These are phyloP conservation scores for Collichthys lucidus DNA, from an alignment of 2,113 vertebrate genomes.

Conservation along the genomic window DNA sequence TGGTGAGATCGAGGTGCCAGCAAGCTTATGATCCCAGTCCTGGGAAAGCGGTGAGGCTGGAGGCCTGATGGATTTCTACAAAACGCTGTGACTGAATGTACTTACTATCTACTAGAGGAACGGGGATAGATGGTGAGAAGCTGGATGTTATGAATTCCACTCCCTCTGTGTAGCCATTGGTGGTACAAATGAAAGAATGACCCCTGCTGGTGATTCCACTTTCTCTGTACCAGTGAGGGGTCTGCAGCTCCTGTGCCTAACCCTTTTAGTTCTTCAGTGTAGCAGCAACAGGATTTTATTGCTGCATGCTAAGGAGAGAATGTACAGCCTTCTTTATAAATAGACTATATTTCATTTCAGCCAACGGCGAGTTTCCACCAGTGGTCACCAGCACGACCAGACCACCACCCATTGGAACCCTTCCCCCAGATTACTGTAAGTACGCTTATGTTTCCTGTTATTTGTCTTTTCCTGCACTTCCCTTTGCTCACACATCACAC, in stretches of 20 bases:
- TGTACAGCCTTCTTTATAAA: conserved; percentile 18
- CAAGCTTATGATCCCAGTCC: conserved; percentile 59
- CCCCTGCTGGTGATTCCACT: conserved; percentile 67
- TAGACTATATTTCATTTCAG: conserved; percentile 71
- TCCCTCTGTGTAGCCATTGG: conserved; percentile 17
- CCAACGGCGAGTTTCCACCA: conserved; percentile 85
- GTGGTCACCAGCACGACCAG: conserved; percentile 62
- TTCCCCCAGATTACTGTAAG: conserved; percentile 74
- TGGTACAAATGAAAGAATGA: conserved; percentile 69
- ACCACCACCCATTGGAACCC: conserved; percentile 47
- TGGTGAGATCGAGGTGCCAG: conserved; percentile 60
- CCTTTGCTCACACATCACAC: neutral
- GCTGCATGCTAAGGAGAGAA: conserved; percentile 4
- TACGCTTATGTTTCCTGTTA: conserved; percentile 20
- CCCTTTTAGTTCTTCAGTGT: conserved; percentile 6
- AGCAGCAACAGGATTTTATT: conserved; percentile 12
- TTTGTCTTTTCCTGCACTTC: conserved; percentile 6
- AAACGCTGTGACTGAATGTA: conserved; percentile 50
- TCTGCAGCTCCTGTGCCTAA: conserved; percentile 19
- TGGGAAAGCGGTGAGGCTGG: conserved; percentile 37
- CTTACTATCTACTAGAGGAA: conserved; percentile 33
- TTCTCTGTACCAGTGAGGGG: conserved; percentile 42
- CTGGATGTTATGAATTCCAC: conserved; percentile 22
- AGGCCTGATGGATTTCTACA: conserved; percentile 51
- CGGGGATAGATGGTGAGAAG: conserved; percentile 19